Percentiles rank a stretch among this genome's conserved stretches.
phyloP scores from a whole-genome alignment of 2,888 invertebrate genomes.

The Achlya flavicornis region DNA sequence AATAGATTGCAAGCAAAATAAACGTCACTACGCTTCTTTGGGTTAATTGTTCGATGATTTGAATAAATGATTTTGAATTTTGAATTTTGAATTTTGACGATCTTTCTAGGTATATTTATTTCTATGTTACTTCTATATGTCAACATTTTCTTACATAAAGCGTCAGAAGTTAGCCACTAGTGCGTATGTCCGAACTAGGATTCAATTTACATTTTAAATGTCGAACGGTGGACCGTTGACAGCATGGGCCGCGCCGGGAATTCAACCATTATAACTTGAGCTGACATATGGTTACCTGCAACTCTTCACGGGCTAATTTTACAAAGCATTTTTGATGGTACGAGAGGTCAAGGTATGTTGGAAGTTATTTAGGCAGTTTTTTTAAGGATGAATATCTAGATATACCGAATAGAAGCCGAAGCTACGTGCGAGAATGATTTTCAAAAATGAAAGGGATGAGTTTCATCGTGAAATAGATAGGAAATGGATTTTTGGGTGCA shows the following conservation, averaged over 20 bases:
- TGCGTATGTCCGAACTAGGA: constrained; percentile 30
- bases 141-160: too few relatives aligned
- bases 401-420: constrained; percentile 32
- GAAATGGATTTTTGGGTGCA: constrained; percentile 6
- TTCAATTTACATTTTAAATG: constrained; percentile 56
- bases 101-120: too few relatives aligned
- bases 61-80: too few relatives aligned
- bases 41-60: too few relatives aligned
- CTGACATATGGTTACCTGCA: not conserved
- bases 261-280: constrained; percentile 1
- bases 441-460: constrained; percentile 23
- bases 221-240: constrained; percentile 33
- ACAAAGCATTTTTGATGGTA: constrained; percentile 27
- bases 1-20: too few relatives aligned
- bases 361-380: constrained; percentile 32
- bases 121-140: too few relatives aligned
- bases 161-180: constrained; percentile 6
- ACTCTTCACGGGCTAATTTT: constrained; percentile 7
- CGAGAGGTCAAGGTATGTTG: constrained; percentile 27
- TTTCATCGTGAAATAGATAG: constrained; percentile 26
- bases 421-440: constrained; percentile 15
- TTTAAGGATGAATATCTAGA: constrained; percentile 42
- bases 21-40: too few relatives aligned
- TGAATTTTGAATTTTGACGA: too few relatives aligned
- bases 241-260: constrained; percentile 11